Evolutionary conservation across 2,113 vertebrate genomes (phyloP), one percentile per base, ranked within the genome.

Genomic region (Boulengeromyrus knoepffleri): DNA sequence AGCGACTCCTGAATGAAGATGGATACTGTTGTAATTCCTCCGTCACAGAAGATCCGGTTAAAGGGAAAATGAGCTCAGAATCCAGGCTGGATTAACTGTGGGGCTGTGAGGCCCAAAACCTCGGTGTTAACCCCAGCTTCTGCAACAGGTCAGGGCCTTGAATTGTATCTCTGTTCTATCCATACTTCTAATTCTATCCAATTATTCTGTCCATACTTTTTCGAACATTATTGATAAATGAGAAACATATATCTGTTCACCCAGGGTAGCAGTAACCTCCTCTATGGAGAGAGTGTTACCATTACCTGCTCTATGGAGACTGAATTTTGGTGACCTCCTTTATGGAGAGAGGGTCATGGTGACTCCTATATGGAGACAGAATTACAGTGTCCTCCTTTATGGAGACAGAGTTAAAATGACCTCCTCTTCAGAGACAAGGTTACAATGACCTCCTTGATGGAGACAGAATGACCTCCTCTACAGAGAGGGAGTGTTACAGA

Each of bases 1-100:
- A 96, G 94, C 93, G 94, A 96, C 94, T 94, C 95, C 95, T 96
- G 96, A 96, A 97, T 95, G 95, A 96, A 97, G 96, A 96, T 94
- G 96, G 95, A 96, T 95, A 93, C 91, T 92, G 92, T 90, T 90
- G 91, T 88, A 92, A 93, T 90, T 89, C 31, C 0, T 85, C 83
- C 89, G 90, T 88, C 85, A 86, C 90, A 70, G 49, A 89, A 66
- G 89, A 58, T 88, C 39, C 39, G 12, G 27, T 83, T 31, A 52
- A 83, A 80, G 31, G 27, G 88, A 80, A 74, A 12, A 56, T 84
- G 47, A 88, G 88, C 27, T 39, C 4, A 31, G 52, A 36, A 21
- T 47, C 36, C 21, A 45, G 74, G 21, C 24, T 53, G 21, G n/a
- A 50, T 36, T 47, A 39, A 7, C 24, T 27, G 15, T 39, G 47